Base-by-base conservation (phyloP, 2,113 vertebrate species). In the Siniperca knerii region DNA sequence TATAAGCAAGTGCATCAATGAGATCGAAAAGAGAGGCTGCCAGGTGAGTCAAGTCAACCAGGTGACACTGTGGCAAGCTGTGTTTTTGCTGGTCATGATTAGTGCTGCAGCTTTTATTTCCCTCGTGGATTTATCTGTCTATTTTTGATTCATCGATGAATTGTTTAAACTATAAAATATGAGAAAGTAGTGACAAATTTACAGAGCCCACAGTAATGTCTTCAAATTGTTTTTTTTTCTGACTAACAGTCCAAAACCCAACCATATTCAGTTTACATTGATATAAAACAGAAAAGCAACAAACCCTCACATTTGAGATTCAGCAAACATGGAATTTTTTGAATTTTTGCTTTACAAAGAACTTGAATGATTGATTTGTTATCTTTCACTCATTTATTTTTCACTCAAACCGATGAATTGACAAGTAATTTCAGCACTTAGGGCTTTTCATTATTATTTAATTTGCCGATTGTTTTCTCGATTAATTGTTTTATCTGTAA, bases 21-120 rank as follows among this genome's bases (percentile, higher is more conserved):
- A 99, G 93, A 99, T 99, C 33, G 98, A 99, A 92, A 98, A 97
- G 91, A 95, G 99, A 93, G 99, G 99, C 89, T 99, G 97, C 78
- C 99, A 99, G 98, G 98, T 99, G 96, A 95, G 94, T 85, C 20
- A 10, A 44, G 8, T 40, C 20, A 46, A 46, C 0, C 25, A 44
- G 37, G 37, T 29, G 54, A 44, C 40, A 33, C 48, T 13, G 18
- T 70, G 48, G 12, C 69, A 40, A 40, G 33, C 35, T 55, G 2
- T 71, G 50, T 55, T 71, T 71, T 33, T 55, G 20, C 11, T 4
- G 21, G 12, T 42, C 13, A 55, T 23, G 58, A 10, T 75, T 4
- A 3, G 16, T 11, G n/a, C 57, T 23, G 42, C 21, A 54, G 46
- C 20, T 65, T 66, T 55, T 25, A 16, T 7, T 48, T 75, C 6